These are phyloP conservation scores for Paramisgurnus dabryanus DNA, from an alignment of 2,113 vertebrate species.

Conservation along the genomic window DNA sequence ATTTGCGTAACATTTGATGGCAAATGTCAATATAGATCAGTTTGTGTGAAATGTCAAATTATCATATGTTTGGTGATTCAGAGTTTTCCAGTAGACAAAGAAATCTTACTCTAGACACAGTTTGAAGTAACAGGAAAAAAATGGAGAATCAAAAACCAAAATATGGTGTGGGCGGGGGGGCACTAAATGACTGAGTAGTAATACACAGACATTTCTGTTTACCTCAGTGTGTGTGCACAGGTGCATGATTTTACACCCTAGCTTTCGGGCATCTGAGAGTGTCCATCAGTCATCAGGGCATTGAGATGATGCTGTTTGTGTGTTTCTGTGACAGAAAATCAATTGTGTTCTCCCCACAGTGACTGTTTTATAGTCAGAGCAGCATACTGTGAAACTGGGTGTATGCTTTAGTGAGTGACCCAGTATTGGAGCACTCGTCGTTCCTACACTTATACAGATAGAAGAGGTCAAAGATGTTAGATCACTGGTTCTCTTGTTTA, in stretches of 20 bases:
- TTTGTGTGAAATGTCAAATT: slow-evolving; percentile 60
- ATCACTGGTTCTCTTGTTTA: slow-evolving; percentile 1
- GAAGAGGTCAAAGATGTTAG: slow-evolving; percentile 66
- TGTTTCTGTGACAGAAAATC: slow-evolving; percentile 76
- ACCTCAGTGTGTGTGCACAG: slow-evolving; percentile 23
- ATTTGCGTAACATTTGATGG: slow-evolving; percentile 59
- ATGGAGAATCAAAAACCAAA: slow-evolving; percentile 25
- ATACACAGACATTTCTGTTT: slow-evolving; percentile 8
- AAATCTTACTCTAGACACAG: slow-evolving; percentile 45
- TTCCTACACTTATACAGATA: slow-evolving; percentile 68
- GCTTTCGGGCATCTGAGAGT: slow-evolving; percentile 35
- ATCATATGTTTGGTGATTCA: slow-evolving; percentile 55
- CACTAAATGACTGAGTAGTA: slow-evolving; percentile 9
- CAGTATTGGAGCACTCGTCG: slow-evolving; percentile 66
- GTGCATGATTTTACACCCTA: slow-evolving; percentile 44
- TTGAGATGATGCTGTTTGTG: slow-evolving; percentile 73
- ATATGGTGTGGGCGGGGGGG: neutral
- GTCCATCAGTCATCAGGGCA: slow-evolving; percentile 68
- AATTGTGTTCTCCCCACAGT: slow-evolving; percentile 67
- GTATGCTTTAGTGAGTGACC: slow-evolving; percentile 80
- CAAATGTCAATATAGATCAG: slow-evolving; percentile 58
- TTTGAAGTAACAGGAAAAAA: slow-evolving; percentile 34
- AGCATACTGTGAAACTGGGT: slow-evolving; percentile 71
- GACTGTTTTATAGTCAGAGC: slow-evolving; percentile 76
- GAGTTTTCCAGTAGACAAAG: slow-evolving; percentile 45